Evolutionary conservation across 2,113 vertebrate species (phyloP), one percentile per base, ranked within the genome.

Genomic region (Antennarius striatus): DNA sequence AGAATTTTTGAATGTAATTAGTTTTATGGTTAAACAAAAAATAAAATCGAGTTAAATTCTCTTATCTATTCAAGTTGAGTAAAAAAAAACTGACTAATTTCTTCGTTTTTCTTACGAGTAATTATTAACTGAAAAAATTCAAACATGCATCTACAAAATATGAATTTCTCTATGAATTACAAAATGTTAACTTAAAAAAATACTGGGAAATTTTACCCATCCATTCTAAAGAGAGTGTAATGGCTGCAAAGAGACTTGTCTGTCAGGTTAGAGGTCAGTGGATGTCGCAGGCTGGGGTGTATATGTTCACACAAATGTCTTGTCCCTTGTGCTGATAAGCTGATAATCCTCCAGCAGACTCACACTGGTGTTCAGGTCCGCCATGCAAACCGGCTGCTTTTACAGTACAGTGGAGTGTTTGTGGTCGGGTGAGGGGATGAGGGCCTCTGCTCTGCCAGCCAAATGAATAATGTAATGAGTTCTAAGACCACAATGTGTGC

Each of bases 391-490:
- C 13, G 73, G 63, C 77, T 75, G 76, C 83, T 75, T 72, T 40
- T 81, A 53, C 40, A 72, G 79, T 63, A 10, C 69, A 75, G 74
- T 56, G 68, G 59, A 71, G 83, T 60, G 66, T 50, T 81, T 84
- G 83, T 81, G 82, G 78, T 73, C 83, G 80, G 81, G 70, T 48
- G 70, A 87, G 82, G 82, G 84, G 88, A 86, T 81, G 75, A 81
- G 80, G 85, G 88, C 86, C 84, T 86, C 60, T 8, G 49, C 81
- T 77, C 84, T 84, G 83, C 84, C 87, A 86, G 76, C 73, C 69
- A 83, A 83, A 90, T 92, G 82, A 91, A 91, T 91, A 90, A 91
- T 91, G 86, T 86, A 90, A 89, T 81, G 83, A 81, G 86, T 82
- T 88, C 85, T 78, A 85, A 86, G 83, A 83, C 80, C 83, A 83